Evolutionary conservation across 2,797 vertebrate species (phyloP).

Genomic region (Delichon dasypus): DNA sequence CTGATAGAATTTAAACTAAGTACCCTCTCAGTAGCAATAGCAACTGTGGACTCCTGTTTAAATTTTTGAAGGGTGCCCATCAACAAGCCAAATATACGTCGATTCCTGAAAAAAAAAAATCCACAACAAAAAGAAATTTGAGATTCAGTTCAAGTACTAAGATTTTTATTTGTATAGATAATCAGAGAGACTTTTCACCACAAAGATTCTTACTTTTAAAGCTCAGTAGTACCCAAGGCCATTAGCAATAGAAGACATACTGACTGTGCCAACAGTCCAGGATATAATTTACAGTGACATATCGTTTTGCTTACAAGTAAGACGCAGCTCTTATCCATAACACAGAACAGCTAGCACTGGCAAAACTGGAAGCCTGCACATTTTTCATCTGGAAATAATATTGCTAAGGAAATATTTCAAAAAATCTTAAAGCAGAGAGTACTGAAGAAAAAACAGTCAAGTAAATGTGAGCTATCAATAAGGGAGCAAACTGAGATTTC

Average conservation of each 20-base stretch:
- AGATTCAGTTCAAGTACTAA: background rate
- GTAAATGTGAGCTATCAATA: background rate
- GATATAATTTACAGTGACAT: slow-evolving; percentile 3
- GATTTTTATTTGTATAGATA: background rate
- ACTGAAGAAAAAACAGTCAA: background rate
- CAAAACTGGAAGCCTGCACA: background rate
- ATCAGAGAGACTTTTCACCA: background rate
- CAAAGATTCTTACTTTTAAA: slow-evolving; percentile 4
- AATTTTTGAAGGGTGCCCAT: slow-evolving; percentile 99
- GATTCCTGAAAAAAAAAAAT: slow-evolving; percentile 83
- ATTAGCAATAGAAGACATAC: background rate
- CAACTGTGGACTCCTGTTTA: slow-evolving; percentile 96
- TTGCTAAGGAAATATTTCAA: background rate
- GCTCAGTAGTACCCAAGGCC: background rate
- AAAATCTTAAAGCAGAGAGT: background rate
- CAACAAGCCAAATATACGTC: slow-evolving; percentile 99
- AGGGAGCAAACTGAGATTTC: background rate
- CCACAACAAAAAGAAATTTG: slow-evolving; percentile 12
- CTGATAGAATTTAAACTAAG: slow-evolving; percentile 6
- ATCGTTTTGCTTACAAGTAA: slow-evolving; percentile 11
- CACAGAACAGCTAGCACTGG: background rate
- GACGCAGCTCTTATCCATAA: background rate
- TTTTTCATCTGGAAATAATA: background rate
- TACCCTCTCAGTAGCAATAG: slow-evolving; percentile 93
- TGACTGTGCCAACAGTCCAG: background rate